A percentile compares a stretch with the other conserved stretches of the same genome.
Conservation (phyloP, 2,113 vertebrate species). For the Otis tarda region DNA sequence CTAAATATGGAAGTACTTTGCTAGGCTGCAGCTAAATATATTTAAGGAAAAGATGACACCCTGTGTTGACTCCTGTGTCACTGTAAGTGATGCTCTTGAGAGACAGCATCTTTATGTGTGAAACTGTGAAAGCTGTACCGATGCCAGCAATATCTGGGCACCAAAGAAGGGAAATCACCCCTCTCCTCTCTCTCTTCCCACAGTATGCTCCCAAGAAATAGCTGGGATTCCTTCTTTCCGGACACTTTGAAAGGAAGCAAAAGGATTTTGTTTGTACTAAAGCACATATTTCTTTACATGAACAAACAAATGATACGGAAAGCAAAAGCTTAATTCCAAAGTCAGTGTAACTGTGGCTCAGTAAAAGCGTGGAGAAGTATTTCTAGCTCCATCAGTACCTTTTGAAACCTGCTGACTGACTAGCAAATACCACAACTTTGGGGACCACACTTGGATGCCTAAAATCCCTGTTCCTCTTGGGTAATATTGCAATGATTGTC, state of each 20-base stretch:
- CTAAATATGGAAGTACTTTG: not conserved
- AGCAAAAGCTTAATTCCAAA: not conserved
- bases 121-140: not conserved
- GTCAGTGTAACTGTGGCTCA: not conserved
- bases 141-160: not conserved
- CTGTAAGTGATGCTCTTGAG: not conserved
- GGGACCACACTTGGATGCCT: not conserved
- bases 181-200: not conserved
- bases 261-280: not conserved
- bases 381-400: not conserved
- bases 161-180: not conserved
- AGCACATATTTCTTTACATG: not conserved
- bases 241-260: not conserved
- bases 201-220: not conserved
- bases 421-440: not conserved
- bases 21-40: not conserved
- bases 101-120: not conserved
- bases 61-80: not conserved
- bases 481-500: not conserved
- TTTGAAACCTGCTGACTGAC: not conserved
- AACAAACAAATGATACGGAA: not conserved
- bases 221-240: not conserved
- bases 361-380: not conserved
- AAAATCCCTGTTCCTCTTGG: not conserved
- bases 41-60: not conserved